Evolutionary conservation across 2,797 vertebrate species (phyloP).

Genomic region (Takifugu rubripes): DNA sequence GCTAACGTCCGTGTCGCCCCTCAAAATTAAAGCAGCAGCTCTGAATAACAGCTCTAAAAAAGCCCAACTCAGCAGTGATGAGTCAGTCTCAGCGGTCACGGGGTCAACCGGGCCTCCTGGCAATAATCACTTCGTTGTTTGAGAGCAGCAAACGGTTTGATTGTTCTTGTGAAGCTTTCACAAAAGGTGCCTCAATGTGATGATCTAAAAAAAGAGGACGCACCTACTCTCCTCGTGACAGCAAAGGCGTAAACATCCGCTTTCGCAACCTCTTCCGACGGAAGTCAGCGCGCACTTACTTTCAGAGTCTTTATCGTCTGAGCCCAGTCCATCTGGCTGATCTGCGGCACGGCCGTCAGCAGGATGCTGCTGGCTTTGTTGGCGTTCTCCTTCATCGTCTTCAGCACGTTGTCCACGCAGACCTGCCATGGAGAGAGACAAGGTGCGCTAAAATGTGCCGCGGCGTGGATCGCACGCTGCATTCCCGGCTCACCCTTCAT

Average conservation of each 20-base stretch:
- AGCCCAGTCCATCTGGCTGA: conserved; percentile 90
- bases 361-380: conserved; percentile 96
- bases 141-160: not conserved
- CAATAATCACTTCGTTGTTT: not conserved
- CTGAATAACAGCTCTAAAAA: too few species aligned
- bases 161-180: conserved; percentile 7
- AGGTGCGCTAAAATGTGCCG: too few species aligned
- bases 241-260: conserved; percentile 15
- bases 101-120: not conserved
- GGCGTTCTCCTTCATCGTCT: conserved; percentile 94
- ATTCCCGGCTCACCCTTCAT: too few species aligned
- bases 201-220: not conserved
- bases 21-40: too few species aligned
- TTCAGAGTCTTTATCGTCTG: conserved; percentile 80
- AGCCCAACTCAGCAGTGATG: too few species aligned
- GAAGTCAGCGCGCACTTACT: conserved; percentile 66
- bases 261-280: conserved; percentile 7
- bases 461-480: too few species aligned
- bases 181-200: not conserved
- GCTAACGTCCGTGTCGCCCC: too few species aligned
- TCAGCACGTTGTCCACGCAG: conserved; percentile 93
- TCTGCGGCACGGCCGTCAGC: conserved; percentile 89
- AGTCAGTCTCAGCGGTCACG: too few species aligned
- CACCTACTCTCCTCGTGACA: conserved; percentile 1
- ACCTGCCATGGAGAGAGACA: conserved; percentile 71